Evolutionary conservation across 2,797 vertebrate species (phyloP), one percentile per base, ranked within the genome.

Genomic region (Vireo griseus): DNA sequence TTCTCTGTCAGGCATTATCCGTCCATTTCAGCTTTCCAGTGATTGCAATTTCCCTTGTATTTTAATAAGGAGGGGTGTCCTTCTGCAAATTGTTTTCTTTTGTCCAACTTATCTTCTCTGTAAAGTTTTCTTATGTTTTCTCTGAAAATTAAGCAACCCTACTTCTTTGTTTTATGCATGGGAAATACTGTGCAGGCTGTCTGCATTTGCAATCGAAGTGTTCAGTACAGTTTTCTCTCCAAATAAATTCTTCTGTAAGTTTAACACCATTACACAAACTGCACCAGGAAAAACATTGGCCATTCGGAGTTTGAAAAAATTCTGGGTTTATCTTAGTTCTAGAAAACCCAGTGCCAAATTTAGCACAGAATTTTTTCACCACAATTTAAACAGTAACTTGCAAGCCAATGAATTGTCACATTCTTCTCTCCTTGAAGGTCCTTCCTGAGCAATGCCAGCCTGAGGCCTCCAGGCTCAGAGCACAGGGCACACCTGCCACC

Each of bases 401-500:
- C 42, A 65, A 80, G 18, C 4, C 61, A 45, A 35, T 7, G 29
- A 66, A 57, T n/a, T 9, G 0, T 66, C 26, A 16, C 6, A 7
- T 62, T 39, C 35, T 69, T 54, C 26, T 81, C 11, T 57, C 47
- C 55, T 61, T 44, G 31, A n/a, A 55, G 25, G 20, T 15, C 11
- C 59, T 35, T 75, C 22, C 37, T 22, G 37, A 35, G 45, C 16
- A 11, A 5, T 8, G 47, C 35, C 65, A 44, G 4, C 4, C 24
- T 3, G 5, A 51, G 26, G 58, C 45, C 71, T n/a, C n/a, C 50
- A 16, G 37, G 25, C 40, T 35, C 35, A 12, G 26, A 54, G 50
- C 9, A 9, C 1, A 0, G 35, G 35, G 35, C 35, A 35, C 2
- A 3, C 8, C 1, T 13, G 26, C 57, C 57, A 24, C 35, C 18